Conservation (phyloP, 2,888 invertebrate species). For the Prenolepis imparis region DNA sequence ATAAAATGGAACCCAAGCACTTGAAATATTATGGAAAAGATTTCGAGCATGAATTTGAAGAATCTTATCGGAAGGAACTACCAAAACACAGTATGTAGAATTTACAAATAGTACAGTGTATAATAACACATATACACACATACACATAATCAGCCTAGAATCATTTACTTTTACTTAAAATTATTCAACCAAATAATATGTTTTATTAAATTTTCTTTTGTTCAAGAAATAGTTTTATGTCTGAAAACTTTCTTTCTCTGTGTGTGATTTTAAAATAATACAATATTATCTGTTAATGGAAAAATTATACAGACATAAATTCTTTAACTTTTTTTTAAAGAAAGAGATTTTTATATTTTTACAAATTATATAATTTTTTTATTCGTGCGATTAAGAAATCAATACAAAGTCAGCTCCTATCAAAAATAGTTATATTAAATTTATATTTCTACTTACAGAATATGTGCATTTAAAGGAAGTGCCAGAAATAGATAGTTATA, state of each 20-base stretch:
- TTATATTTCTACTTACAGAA: conserved; percentile 66
- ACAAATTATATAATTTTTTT: neutral
- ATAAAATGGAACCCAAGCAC: conserved; percentile 40
- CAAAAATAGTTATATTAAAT: neutral
- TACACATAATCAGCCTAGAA: neutral
- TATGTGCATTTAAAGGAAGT: conserved; percentile 74
- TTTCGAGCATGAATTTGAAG: conserved; percentile 78
- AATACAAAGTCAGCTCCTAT: neutral
- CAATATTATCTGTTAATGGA: neutral
- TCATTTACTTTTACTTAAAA: neutral
- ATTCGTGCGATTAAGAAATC: neutral
- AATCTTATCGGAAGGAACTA: conserved; percentile 72
- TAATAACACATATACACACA: no score
- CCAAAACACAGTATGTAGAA: conserved; percentile 74
- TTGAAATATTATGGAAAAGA: conserved; percentile 72
- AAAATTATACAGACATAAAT: neutral
- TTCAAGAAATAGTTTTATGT: neutral
- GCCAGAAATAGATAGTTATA: conserved; percentile 72
- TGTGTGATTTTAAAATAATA: neutral
- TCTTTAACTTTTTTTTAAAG: neutral
- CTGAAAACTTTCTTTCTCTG: neutral
- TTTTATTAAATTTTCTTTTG: neutral
- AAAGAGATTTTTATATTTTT: neutral
- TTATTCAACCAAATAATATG: neutral
- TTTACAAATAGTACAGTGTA: neutral